A percentile compares a stretch with the other conserved stretches of the same genome.
Conservation (phyloP, 2,888 invertebrate genomes). For the Erannis defoliaria region DNA sequence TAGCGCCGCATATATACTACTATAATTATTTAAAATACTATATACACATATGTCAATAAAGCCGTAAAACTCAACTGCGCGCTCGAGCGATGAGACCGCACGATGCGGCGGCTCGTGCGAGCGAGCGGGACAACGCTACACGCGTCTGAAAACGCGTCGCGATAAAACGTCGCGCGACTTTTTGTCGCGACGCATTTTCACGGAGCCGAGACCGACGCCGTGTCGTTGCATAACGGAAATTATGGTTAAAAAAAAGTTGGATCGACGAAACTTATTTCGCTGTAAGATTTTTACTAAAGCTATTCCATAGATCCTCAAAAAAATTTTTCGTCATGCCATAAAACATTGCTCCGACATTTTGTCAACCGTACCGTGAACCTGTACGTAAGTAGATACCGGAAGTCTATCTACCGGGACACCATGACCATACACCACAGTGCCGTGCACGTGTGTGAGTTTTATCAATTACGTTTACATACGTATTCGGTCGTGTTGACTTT, state of each 20-base stretch:
- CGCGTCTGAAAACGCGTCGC: constrained; percentile 4
- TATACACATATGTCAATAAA: constrained; percentile 59
- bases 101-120: constrained; percentile 16
- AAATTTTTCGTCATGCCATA: no score
- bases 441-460: no score
- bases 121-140: constrained; percentile 15
- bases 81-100: constrained; percentile 33
- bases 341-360: no score
- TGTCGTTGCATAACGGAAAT: constrained; percentile 4
- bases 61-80: constrained; percentile 43
- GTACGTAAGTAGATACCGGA: no score
- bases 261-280: neutral
- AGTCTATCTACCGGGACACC: no score
- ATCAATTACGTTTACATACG: no score
- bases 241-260: neutral
- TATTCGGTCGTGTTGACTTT: no score
- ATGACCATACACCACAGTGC: no score
- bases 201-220: neutral
- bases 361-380: no score
- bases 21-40: constrained; percentile 70
- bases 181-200: constrained; percentile 3
- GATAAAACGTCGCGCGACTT: constrained; percentile 10
- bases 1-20: constrained; percentile 58
- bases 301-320: no score
- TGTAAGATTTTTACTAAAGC: neutral